Evolutionary conservation across 2,113 vertebrate genomes (phyloP).

Genomic region (Platanista minor): DNA sequence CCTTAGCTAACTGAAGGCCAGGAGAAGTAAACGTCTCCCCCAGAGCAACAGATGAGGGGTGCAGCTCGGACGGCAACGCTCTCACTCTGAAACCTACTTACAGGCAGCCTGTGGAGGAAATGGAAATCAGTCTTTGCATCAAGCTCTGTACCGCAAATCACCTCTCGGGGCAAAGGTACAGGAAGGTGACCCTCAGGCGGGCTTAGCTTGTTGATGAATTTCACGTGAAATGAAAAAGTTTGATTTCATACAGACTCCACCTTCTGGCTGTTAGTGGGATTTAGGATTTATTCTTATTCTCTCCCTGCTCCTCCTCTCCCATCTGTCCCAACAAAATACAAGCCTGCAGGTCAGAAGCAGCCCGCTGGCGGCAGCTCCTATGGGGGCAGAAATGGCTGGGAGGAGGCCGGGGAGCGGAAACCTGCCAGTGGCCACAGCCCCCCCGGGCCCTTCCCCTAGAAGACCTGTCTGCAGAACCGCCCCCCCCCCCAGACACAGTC

Average conservation of each 20-base stretch:
- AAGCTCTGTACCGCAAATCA: not conserved
- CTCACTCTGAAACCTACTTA: not conserved
- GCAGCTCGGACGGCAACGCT: not conserved
- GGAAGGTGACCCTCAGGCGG: not conserved
- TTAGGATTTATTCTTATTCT: not conserved
- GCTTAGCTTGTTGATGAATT: not conserved
- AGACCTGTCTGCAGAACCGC: not conserved
- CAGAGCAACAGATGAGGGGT: not conserved
- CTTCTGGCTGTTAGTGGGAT: not conserved
- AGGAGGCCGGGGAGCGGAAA: not conserved
- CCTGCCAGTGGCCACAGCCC: not conserved
- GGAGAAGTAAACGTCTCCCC: not conserved
- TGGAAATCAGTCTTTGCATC: not conserved
- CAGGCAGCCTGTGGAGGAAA: not conserved
- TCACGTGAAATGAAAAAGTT: not conserved
- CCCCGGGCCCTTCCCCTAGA: accelerated
- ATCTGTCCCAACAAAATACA: not conserved
- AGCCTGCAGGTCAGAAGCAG: not conserved
- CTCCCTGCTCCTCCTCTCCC: not conserved
- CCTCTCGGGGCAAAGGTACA: not conserved
- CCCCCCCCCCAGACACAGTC: not conserved
- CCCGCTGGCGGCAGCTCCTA: not conserved
- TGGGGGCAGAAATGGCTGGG: not conserved
- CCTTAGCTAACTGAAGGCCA: slow-evolving; percentile 1
- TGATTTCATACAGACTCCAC: not conserved